Evolutionary conservation across 2,797 vertebrate species (phyloP), one percentile per base, ranked within the genome.

Genomic region (Acanthiza pusilla): DNA sequence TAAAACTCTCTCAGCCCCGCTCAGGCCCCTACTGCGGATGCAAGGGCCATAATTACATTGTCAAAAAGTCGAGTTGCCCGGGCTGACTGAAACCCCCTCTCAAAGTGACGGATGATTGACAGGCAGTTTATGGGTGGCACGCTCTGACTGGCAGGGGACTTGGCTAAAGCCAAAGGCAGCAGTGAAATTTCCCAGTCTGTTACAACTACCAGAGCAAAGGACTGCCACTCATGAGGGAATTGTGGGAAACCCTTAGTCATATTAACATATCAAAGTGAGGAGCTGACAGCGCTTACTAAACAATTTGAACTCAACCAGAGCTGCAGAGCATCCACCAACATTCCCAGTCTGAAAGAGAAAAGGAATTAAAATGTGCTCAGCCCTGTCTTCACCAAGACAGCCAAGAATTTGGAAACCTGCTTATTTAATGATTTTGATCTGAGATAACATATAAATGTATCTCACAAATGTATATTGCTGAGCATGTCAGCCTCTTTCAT

Each of bases 21-120:
- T 96, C 97, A 95, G 96, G 95, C 95, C 96, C 96, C 96, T 97
- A 98, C 98, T 96, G 97, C 95, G 95, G 98, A 98, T 98, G 97
- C 97, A 96, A 98, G 98, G 98, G 97, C 98, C 99, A 92, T 99
- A 99, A 99, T 99, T 99, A 99, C 99, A 98, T 98, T 99, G 99
- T 99, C 99, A 99, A 97, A 97, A 97, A 98, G 97, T 96, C 82
- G 85, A 97, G 97, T 88, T 93, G 91, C 96, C 92, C 95, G 43
- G 80, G 95, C 96, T 97, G 98, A 94, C 96, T 96, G 97, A 86
- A 40, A 83, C 94, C 93, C 95, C 97, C 88, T 96, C 85, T 95
- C 96, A 94, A 86, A 96, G 91, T 98, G 98, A 98, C 89, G 10
- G 77, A 91, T 98, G 98, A 98, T 93, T 97, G 98, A 97, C 98